Evolutionary conservation across 2,113 vertebrate species (phyloP).

Genomic region (Gnathonemus longibarbis): DNA sequence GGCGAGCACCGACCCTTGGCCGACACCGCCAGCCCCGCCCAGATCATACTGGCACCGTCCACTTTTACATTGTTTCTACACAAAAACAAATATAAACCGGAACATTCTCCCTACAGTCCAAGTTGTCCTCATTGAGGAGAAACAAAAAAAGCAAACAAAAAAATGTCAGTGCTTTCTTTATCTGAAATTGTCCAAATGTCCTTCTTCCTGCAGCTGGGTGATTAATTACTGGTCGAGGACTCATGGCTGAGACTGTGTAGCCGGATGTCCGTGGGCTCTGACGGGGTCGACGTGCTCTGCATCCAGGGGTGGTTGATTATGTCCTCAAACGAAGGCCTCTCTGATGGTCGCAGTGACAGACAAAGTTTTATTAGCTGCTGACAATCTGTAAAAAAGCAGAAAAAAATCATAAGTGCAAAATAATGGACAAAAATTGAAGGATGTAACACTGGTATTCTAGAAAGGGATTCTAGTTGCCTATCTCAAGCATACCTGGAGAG

Average conservation of each 20-base stretch:
- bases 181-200: constrained; percentile 1
- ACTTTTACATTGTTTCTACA: background rate
- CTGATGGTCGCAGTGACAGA: constrained; percentile 74
- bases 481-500: constrained; percentile 63
- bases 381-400: constrained; percentile 65
- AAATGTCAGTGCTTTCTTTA: background rate
- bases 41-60: background rate
- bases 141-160: background rate
- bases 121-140: constrained; percentile 7
- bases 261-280: constrained; percentile 70
- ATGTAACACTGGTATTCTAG: background rate
- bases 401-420: constrained; percentile 13
- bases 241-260: constrained; percentile 79
- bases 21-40: background rate
- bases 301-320: constrained; percentile 88
- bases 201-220: background rate
- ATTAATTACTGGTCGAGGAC: constrained; percentile 52
- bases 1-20: too few relatives aligned
- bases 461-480: background rate
- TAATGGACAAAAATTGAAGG: background rate
- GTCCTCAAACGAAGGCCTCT: constrained; percentile 85
- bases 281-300: constrained; percentile 66
- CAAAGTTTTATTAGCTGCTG: constrained; percentile 87
- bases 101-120: background rate
- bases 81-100: constrained; percentile 11